A percentile compares a stretch with the other conserved stretches of the same genome.
These are phyloP conservation scores for Whitmania pigra DNA, from an alignment of 1,140 invertebrate species.

Conservation along the genomic window DNA sequence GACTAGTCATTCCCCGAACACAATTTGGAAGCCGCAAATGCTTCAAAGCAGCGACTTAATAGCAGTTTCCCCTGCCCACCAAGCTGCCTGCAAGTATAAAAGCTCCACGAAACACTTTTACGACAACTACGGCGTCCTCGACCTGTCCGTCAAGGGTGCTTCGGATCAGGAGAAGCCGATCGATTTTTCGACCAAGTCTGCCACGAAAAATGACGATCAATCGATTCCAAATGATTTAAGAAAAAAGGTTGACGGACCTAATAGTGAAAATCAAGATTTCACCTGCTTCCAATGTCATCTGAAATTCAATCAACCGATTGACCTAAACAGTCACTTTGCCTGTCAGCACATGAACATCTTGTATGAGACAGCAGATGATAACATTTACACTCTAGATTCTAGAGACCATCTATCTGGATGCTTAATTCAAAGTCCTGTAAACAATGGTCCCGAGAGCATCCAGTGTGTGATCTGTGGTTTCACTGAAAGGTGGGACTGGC, in stretches of 20 bases:
- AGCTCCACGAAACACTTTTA: background rate
- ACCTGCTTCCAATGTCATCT: background rate
- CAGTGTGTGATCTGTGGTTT: slow-evolving; percentile 40
- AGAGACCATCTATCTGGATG: slow-evolving; percentile 41
- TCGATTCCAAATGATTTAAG: too few relatives aligned
- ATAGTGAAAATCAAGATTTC: too few relatives aligned
- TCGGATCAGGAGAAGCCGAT: slow-evolving; percentile 17
- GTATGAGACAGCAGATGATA: slow-evolving; percentile 30
- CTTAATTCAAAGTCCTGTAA: slow-evolving; percentile 36
- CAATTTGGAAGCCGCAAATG: too few relatives aligned
- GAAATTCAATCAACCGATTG: slow-evolving; percentile 4
- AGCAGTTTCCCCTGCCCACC: too few relatives aligned
- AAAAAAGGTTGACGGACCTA: too few relatives aligned
- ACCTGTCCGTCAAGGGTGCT: background rate
- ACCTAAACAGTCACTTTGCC: slow-evolving; percentile 36
- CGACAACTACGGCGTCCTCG: background rate
- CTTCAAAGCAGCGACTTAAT: too few relatives aligned
- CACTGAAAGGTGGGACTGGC: slow-evolving; percentile 43
- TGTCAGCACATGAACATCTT: slow-evolving; percentile 33
- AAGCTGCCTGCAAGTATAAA: too few relatives aligned
- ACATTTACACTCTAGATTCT: slow-evolving; percentile 41
- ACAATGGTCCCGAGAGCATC: slow-evolving; percentile 6
- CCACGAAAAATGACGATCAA: too few relatives aligned
- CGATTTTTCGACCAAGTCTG: slow-evolving; percentile 11
- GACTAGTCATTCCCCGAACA: too few relatives aligned